A percentile compares a stretch with the other conserved stretches of the same genome.
Evolutionary conservation across 1,140 invertebrate genomes (phyloP).

Genomic region (Drosophila rufa): DNA sequence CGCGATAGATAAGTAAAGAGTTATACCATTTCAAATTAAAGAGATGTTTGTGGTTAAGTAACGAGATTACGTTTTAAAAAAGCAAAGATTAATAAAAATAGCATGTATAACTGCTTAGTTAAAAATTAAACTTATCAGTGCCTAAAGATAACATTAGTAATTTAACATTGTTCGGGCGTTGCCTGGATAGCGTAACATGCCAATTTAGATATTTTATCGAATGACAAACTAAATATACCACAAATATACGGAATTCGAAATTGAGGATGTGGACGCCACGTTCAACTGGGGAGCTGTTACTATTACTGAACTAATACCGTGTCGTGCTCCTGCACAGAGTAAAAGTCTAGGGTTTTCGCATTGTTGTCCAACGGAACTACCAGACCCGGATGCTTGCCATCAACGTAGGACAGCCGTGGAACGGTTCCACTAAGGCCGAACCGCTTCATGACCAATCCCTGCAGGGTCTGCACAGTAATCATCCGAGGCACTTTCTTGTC

Average conservation of each 20-base stretch:
- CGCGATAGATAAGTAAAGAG: not conserved
- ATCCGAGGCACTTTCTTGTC: conserved; percentile 91
- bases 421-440: conserved; percentile 62
- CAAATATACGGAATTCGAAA: conserved; percentile 42
- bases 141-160: conserved; percentile 49
- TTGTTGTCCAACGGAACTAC: conserved; percentile 92
- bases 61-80: conserved; percentile 51
- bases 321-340: conserved; percentile 94
- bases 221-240: conserved; percentile 55
- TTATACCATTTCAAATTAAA: not conserved
- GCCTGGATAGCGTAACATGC: conserved; percentile 9
- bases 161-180: conserved; percentile 42
- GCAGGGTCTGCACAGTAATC: conserved; percentile 93
- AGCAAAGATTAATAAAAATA: conserved; percentile 55
- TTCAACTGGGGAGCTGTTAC: not conserved
- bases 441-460: conserved; percentile 77
- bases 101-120: conserved; percentile 26
- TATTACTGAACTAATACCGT: conserved; percentile 87
- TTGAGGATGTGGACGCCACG: conserved; percentile 4
- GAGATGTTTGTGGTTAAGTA: conserved; percentile 20
- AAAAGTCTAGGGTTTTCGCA: conserved; percentile 92
- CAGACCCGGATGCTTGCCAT: conserved; percentile 87
- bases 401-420: conserved; percentile 86
- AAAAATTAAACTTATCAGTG: conserved; percentile 53
- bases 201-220: conserved; percentile 18